phyloP scores from a whole-genome alignment of 1,140 invertebrate species.

The Drosophila arizonae region DNA sequence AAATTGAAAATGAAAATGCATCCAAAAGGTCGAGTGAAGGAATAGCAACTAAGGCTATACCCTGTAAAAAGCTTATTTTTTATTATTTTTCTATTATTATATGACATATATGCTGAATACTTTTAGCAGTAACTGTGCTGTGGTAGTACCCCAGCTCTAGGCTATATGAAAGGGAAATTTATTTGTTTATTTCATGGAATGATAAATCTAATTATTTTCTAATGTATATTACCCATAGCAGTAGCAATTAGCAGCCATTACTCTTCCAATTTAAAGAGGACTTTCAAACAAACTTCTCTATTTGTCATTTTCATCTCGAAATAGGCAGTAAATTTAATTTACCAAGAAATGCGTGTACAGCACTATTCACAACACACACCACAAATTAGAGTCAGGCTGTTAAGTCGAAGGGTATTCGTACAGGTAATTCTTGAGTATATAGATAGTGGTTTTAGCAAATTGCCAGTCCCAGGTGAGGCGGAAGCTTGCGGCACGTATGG shows the following conservation, averaged over 20 bases:
- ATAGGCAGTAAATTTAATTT: background rate
- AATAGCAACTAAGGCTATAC: background rate
- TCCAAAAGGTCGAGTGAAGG: background rate
- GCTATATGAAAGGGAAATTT: no score
- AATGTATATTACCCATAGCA: no score
- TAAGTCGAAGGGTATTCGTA: conserved; percentile 1
- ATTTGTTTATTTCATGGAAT: no score
- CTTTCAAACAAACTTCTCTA: no score
- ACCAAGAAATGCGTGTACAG: background rate
- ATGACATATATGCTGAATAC: no score
- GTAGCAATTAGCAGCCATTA: no score
- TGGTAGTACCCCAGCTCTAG: no score
- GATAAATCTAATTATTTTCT: no score
- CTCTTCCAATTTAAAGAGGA: no score
- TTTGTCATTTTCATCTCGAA: background rate
- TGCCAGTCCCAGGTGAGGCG: background rate
- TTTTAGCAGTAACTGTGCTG: no score
- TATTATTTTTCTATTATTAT: no score
- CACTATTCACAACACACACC: background rate
- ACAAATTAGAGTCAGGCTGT: background rate
- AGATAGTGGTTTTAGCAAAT: conserved; percentile 5
- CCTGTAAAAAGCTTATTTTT: background rate
- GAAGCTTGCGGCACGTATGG: background rate
- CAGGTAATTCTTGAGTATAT: background rate
- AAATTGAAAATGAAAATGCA: background rate